A percentile compares a stretch with the other conserved stretches of the same genome.
Conservation (phyloP, 2,888 invertebrate species). For the Eupithecia pulchellata region DNA sequence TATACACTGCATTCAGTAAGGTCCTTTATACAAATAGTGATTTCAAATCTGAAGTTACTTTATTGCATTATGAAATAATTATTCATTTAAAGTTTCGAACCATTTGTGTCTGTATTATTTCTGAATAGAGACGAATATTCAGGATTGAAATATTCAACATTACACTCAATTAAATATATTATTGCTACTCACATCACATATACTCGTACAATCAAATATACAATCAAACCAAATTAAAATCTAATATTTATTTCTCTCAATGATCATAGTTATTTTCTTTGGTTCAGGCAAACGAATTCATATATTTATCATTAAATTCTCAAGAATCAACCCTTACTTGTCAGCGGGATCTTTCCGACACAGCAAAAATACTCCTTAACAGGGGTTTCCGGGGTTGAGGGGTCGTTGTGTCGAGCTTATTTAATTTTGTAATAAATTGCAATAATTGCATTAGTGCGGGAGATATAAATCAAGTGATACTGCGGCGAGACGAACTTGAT, state of each 20-base stretch:
- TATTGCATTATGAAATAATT: not conserved
- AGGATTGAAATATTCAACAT: not conserved
- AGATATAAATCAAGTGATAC: slow-evolving; percentile 74
- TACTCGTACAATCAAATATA: no score
- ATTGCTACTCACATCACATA: not conserved
- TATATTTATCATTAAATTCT: not conserved
- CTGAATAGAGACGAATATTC: not conserved
- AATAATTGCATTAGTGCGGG: slow-evolving; percentile 80
- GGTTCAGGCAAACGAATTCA: not conserved
- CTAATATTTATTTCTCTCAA: not conserved
- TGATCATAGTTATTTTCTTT: not conserved
- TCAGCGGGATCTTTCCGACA: slow-evolving; percentile 57
- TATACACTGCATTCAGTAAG: not conserved
- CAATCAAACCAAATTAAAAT: not conserved
- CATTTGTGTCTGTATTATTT: not conserved
- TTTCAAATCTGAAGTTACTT: not conserved
- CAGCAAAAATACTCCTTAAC: slow-evolving; percentile 64
- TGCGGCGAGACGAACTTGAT: slow-evolving; percentile 56
- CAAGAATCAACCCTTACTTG: slow-evolving; percentile 32
- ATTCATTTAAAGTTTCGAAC: not conserved
- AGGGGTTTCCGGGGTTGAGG: slow-evolving; percentile 70
- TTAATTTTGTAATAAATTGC: slow-evolving; percentile 84
- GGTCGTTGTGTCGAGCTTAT: slow-evolving; percentile 75
- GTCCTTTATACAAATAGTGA: not conserved
- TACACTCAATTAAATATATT: not conserved